Evolutionary conservation across 1,140 invertebrate genomes (phyloP).

Genomic region (Neodiprion virginianus): DNA sequence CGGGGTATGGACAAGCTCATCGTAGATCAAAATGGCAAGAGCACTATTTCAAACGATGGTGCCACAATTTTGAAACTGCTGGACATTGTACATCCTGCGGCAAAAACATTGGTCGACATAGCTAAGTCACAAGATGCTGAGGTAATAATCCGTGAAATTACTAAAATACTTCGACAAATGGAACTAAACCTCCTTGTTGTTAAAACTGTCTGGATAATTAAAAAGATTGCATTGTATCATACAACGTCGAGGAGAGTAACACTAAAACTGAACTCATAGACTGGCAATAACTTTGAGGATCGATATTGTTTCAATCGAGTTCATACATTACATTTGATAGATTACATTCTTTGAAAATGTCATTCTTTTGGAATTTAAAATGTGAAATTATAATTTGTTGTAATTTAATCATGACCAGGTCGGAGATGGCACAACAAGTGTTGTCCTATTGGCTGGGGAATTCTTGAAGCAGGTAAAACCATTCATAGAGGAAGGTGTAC

Average conservation of each 20-base stretch:
- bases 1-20: conserved; percentile 99
- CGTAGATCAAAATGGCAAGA: conserved; percentile 86
- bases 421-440: conserved; percentile 97
- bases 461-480: conserved; percentile 95
- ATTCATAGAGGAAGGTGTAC: conserved; percentile 96
- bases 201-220: not conserved
- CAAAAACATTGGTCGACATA: conserved; percentile 97
- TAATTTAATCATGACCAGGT: conserved; percentile 69
- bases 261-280: conserved; percentile 39
- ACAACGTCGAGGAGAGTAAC: conserved; percentile 32
- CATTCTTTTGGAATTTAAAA: conserved; percentile 16
- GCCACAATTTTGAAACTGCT: conserved; percentile 98
- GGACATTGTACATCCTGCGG: conserved; percentile 97
- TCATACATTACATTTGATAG: conserved; percentile 29
- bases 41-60: conserved; percentile 99
- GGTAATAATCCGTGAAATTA: conserved; percentile 64
- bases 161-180: not conserved
- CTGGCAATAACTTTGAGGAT: conserved; percentile 41
- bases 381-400: conserved; percentile 21
- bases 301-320: conserved; percentile 43
- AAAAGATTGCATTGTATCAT: too few species aligned
- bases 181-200: not conserved
- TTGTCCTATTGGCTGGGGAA: conserved; percentile 94
- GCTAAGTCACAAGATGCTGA: conserved; percentile 99
- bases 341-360: not conserved